Evolutionary conservation across 2,797 vertebrate species (phyloP).

Genomic region (Otolemur crassicaudatus): DNA sequence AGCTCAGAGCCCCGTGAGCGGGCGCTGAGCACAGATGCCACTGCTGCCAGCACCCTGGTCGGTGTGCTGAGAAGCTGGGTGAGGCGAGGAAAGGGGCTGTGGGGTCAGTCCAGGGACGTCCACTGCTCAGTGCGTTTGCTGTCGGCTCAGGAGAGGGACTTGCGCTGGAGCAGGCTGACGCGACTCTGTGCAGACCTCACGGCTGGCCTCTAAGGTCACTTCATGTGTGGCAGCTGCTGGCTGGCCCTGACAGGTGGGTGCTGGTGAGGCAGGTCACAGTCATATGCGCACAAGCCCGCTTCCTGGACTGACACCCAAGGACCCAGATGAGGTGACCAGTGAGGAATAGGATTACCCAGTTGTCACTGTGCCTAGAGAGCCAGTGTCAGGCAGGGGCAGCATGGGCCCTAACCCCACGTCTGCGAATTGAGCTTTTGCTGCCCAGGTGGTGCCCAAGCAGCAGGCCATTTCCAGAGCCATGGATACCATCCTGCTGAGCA

Average conservation of each 20-base stretch:
- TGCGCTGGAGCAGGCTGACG: neutral
- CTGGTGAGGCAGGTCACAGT: rapidly evolving
- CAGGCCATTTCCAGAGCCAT: rapidly evolving
- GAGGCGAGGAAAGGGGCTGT: neutral
- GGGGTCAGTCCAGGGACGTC: neutral
- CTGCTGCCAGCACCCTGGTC: neutral
- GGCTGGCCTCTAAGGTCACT: rapidly evolving
- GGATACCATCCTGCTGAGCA: neutral
- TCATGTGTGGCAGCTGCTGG: rapidly evolving
- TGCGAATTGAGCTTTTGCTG: neutral
- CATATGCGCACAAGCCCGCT: rapidly evolving
- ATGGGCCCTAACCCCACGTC: rapidly evolving
- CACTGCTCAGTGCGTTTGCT: neutral
- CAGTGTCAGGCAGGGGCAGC: neutral
- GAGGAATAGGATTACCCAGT: rapidly evolving
- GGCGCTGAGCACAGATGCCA: neutral
- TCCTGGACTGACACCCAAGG: neutral
- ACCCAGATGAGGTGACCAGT: rapidly evolving
- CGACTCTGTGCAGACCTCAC: rapidly evolving
- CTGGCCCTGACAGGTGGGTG: rapidly evolving
- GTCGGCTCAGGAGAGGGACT: neutral
- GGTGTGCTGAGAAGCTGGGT: neutral
- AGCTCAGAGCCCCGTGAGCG: neutral
- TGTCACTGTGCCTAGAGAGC: rapidly evolving
- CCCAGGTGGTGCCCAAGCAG: too few relatives aligned